Base-by-base conservation (phyloP, 2,888 invertebrate species). In the Meloe dianella region DNA sequence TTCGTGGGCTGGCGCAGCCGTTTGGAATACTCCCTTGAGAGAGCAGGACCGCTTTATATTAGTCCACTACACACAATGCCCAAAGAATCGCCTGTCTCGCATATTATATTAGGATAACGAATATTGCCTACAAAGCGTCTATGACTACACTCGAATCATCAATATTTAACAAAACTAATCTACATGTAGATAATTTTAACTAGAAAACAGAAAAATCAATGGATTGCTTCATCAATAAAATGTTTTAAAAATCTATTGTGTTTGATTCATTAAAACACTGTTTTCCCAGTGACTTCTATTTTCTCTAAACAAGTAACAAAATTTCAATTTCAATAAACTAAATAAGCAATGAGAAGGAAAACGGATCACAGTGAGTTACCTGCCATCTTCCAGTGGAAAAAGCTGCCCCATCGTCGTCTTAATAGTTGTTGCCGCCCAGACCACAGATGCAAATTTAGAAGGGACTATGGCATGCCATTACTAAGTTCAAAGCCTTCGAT, bases 1-100 rank as follows among this genome's bases (percentile, higher is more conserved):
- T 74, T 82, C 61, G 75, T 86, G 60, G 86, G 86, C 9, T 85
- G 85, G 84, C 79, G 86, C 69, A 83, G 84, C 57, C 73, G 75
- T 29, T 56, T 67, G 6, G 80, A 84, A 59, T 80, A 81, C 71
- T 79, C 80, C 64, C 75, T 86, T 60, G 86, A 86, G 74, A 80
- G 81, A 68, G 79, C 82, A 20, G 86, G 85, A 4, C 81, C 81
- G 0, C 71, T 85, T 54, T 84, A 85, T 71, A 74, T 84, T 41
- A 85, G 85, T 63, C 85, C 85, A 10, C 81, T 78, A 67, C 73
- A 73, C 24, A 85, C 84, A 7, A 80, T 85, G 30, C 84, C 83
- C 32, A 67, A 75, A 58, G 75, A 78, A 57, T 77, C 73, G 22
- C 78, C 76, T 14, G 76, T 74, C 61, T 67, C 63, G 14, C 71